Evolutionary conservation across 2,797 vertebrate species (phyloP).

Genomic region (Pseudotriccus pelzelni): DNA sequence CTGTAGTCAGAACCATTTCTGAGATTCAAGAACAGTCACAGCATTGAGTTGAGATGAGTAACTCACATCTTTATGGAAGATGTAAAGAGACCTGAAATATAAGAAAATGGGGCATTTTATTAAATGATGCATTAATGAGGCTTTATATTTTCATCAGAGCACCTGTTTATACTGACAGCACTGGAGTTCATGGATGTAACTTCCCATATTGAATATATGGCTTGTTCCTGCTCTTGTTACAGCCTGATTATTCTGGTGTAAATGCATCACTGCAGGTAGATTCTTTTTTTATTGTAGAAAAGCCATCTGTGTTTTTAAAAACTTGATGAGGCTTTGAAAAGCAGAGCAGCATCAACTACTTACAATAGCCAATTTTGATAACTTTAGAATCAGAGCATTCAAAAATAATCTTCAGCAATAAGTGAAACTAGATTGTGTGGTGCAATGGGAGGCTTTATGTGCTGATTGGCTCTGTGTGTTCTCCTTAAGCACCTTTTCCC

Average conservation of each 20-base stretch:
- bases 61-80: constrained; percentile 16
- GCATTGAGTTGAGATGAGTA: neutral
- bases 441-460: neutral
- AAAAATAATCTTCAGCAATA: constrained; percentile 51
- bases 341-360: constrained; percentile 30
- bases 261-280: constrained; percentile 59
- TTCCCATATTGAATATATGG: neutral
- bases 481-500: neutral
- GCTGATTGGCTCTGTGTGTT: neutral
- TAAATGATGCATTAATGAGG: constrained; percentile 42
- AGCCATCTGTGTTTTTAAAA: constrained; percentile 69
- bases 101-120: constrained; percentile 29
- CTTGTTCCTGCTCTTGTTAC: neutral
- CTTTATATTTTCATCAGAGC: neutral
- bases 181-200: neutral
- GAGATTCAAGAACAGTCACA: neutral
- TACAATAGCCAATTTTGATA: constrained; percentile 52
- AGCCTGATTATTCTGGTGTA: constrained; percentile 35
- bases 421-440: neutral
- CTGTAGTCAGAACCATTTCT: neutral
- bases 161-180: constrained; percentile 5
- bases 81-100: neutral
- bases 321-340: constrained; percentile 64
- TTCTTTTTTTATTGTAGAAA: constrained; percentile 28
- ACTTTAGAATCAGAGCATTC: constrained; percentile 44